A percentile compares a stretch with the other conserved stretches of the same genome.
These are phyloP conservation scores for Hetaerina americana DNA, from an alignment of 1,140 invertebrate species.

Conservation along the genomic window DNA sequence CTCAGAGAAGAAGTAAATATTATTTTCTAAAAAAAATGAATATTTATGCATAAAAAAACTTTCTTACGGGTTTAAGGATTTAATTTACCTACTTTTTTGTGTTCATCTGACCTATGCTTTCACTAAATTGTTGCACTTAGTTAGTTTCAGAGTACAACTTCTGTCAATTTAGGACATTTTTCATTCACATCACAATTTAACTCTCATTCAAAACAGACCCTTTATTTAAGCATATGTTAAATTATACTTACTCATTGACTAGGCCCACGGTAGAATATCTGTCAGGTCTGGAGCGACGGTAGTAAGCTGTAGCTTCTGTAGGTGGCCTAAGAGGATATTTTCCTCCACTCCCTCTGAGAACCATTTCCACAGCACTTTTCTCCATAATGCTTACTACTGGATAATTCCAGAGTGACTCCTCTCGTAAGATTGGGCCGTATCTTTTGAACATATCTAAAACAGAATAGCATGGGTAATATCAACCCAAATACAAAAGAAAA, in stretches of 20 bases:
- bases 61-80: too few species aligned
- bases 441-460: constrained; percentile 47
- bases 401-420: constrained; percentile 58
- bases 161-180: constrained; percentile 4
- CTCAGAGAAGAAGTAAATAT: too few species aligned
- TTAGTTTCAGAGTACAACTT: too few species aligned
- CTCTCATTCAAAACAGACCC: too few species aligned
- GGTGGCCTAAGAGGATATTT: constrained; percentile 67
- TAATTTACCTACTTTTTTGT: too few species aligned
- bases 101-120: too few species aligned
- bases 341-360: constrained; percentile 48
- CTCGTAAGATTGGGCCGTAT: constrained; percentile 63
- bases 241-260: constrained; percentile 57
- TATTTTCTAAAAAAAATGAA: too few species aligned
- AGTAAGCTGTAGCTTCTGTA: constrained; percentile 65
- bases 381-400: constrained; percentile 53
- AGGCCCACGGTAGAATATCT: constrained; percentile 66
- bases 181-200: too few species aligned
- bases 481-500: too few species aligned
- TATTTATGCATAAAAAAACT: too few species aligned
- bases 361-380: constrained; percentile 17
- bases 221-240: background rate
- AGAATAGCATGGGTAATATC: too few species aligned
- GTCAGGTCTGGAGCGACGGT: constrained; percentile 57
- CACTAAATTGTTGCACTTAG: background rate